These are phyloP conservation scores for Neoaliturus tenellus DNA, from an alignment of 2,888 invertebrate genomes.

Conservation along the genomic window DNA sequence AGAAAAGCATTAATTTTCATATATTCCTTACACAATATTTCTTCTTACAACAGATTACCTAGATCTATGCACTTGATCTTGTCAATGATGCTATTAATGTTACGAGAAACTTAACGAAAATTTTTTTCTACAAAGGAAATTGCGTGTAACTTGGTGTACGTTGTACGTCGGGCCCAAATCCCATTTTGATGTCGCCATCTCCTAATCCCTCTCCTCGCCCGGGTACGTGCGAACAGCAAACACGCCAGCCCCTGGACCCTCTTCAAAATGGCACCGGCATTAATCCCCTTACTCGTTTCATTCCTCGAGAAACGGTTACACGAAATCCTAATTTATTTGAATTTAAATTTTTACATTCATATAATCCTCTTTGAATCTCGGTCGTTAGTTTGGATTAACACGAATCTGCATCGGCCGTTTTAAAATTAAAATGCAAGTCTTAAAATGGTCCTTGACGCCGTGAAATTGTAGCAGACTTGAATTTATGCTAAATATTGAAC, in stretches of 20 bases:
- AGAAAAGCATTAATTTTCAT: too few relatives aligned
- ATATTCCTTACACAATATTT: too few relatives aligned
- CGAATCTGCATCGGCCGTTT: not conserved
- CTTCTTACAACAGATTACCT: too few relatives aligned
- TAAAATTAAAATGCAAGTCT: not conserved
- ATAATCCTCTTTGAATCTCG: not conserved
- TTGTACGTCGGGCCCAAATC: not conserved
- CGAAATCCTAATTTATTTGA: constrained; percentile 11
- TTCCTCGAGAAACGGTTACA: not conserved
- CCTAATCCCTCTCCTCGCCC: not conserved
- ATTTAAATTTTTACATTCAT: not conserved
- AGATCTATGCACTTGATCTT: too few relatives aligned
- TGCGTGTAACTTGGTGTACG: not conserved
- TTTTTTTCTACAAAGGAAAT: too few relatives aligned
- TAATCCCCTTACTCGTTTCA: not conserved
- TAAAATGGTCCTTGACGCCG: not conserved
- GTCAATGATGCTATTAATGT: too few relatives aligned
- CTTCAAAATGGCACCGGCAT: constrained; percentile 20
- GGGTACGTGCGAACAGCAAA: constrained; percentile 15
- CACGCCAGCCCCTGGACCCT: not conserved
- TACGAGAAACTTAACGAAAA: too few relatives aligned
- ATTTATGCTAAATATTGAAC: too few relatives aligned
- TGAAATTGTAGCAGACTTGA: too few relatives aligned
- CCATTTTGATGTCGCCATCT: not conserved
- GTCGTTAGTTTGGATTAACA: not conserved